phyloP scores from a whole-genome alignment of 2,113 vertebrate genomes.

The Nansenia antarctica region DNA sequence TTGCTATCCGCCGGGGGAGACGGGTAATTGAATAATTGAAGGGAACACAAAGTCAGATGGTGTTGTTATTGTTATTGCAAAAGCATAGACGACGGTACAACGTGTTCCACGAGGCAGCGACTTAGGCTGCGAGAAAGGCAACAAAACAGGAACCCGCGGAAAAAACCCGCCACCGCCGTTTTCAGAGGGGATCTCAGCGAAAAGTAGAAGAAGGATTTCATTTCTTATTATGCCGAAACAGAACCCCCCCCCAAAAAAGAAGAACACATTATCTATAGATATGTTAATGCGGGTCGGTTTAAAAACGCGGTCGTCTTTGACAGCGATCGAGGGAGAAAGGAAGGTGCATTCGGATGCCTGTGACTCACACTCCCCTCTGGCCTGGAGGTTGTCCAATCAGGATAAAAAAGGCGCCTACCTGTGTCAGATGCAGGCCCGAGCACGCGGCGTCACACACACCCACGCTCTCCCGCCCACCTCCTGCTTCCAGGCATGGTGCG shows the following conservation, averaged over 20 bases:
- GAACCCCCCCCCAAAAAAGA: no score
- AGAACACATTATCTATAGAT: neutral
- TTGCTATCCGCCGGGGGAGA: constrained; percentile 47
- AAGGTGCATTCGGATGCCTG: constrained; percentile 58
- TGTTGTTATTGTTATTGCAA: constrained; percentile 41
- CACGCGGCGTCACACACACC: constrained; percentile 36
- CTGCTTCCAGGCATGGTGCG: constrained; percentile 39
- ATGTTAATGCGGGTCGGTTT: constrained; percentile 16
- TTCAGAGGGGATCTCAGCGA: constrained; percentile 27
- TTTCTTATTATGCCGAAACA: no score
- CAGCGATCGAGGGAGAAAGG: constrained; percentile 36
- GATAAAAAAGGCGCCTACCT: constrained; percentile 58
- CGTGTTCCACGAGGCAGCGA: constrained; percentile 22
- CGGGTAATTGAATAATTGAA: constrained; percentile 55
- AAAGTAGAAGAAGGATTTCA: constrained; percentile 41
- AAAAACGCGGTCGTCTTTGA: constrained; percentile 46
- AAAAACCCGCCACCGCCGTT: no score
- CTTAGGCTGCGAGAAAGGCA: neutral
- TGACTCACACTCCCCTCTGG: constrained; percentile 53
- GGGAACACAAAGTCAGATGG: constrained; percentile 45
- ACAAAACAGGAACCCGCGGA: no score
- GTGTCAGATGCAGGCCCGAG: constrained; percentile 53
- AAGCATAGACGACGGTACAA: constrained; percentile 51
- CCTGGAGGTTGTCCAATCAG: constrained; percentile 53
- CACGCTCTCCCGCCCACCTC: constrained; percentile 14